These are phyloP conservation scores for Chironomus tepperi DNA, from an alignment of 1,140 invertebrate species.

Conservation along the genomic window DNA sequence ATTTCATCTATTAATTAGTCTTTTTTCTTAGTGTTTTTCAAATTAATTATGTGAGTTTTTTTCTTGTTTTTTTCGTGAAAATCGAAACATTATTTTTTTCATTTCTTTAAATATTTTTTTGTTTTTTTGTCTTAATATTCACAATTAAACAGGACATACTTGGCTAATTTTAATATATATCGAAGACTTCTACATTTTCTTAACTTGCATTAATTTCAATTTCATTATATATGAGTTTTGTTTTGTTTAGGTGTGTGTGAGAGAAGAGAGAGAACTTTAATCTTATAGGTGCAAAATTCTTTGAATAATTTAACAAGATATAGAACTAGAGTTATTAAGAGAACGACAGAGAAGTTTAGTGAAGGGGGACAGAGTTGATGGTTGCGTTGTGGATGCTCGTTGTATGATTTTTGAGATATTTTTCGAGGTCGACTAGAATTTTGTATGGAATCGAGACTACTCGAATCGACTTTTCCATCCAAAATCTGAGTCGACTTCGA, in stretches of 20 bases:
- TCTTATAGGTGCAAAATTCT: too few species aligned
- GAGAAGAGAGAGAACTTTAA: too few species aligned
- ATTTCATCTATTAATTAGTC: constrained; percentile 9
- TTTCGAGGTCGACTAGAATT: too few species aligned
- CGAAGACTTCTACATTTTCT: neutral
- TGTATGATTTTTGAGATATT: too few species aligned
- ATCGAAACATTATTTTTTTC: constrained; percentile 8
- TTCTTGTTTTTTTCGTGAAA: constrained; percentile 5
- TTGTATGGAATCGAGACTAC: too few species aligned
- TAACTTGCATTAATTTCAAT: neutral
- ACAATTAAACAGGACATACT: constrained; percentile 8
- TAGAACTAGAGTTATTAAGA: too few species aligned
- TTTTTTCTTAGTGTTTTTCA: constrained; percentile 14
- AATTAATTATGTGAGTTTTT: constrained; percentile 10
- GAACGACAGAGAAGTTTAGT: too few species aligned
- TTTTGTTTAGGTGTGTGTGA: neutral
- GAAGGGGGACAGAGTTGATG: too few species aligned
- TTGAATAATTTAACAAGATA: too few species aligned
- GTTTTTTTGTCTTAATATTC: neutral
- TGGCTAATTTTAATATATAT: constrained; percentile 9
- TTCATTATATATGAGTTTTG: neutral
- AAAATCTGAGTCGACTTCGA: too few species aligned
- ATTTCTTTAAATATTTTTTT: neutral
- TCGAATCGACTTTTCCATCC: too few species aligned
- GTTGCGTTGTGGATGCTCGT: too few species aligned